Evolutionary conservation across 2,113 vertebrate species (phyloP), one percentile per base, ranked within the genome.

Genomic region (Rhombomys opimus): DNA sequence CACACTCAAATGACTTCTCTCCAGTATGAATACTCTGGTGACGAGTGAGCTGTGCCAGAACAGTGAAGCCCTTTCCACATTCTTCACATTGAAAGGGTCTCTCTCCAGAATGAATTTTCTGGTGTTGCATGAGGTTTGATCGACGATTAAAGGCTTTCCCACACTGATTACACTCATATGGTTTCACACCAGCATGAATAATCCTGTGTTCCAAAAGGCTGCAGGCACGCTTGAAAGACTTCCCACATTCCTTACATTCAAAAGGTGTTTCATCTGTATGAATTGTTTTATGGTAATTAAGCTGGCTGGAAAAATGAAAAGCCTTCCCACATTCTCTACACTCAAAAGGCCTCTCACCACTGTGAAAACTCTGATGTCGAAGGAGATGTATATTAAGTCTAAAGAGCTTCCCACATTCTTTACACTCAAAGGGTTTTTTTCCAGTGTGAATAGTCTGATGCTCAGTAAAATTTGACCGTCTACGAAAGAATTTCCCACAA

Each of bases 111-210:
- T 82, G 96, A 76, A 89, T 98, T 52, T 95, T 95, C 70, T 98
- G 86, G 35, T 97, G 97, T 25, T 97, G 94, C 22, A 81, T 72
- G 27, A 98, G 98, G 52, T 98, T 98, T n/a, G 98, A 98, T 25
- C 98, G 97, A 12, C 97, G 98, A 3, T 97, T 98, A 89, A 99
- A 99, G 94, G 97, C 96, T 97, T 98, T 98, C 0, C 98, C 98
- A 35, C 99, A 99, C 38, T 98, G 98, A 0, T 96, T 97, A 96
- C 98, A 99, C 82, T 89, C 96, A 94, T 98, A 98, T 1, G 97
- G 97, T 50, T 97, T 97, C 75, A 93, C 84, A 84, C 84, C 92
- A 7, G 91, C 72, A 90, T 97, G 96, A 52, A 89, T 92, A 13
- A 84, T 87, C 59, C 80, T 78, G 76, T 97, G 97, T 1, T 87